Evolutionary conservation across 2,797 vertebrate species (phyloP).

Genomic region (Stomatorhinus walkeri): DNA sequence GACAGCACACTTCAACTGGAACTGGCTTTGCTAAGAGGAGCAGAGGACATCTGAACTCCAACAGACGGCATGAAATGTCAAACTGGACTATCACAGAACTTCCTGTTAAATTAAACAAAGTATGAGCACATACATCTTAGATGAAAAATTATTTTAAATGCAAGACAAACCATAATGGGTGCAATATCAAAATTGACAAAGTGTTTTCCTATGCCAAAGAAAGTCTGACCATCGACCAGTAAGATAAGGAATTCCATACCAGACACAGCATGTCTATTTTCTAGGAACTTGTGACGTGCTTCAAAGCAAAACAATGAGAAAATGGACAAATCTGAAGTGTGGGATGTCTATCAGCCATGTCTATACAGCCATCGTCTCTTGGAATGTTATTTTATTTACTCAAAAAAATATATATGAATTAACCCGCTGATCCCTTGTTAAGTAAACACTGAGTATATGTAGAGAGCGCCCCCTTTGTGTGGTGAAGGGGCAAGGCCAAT

Average conservation of each 20-base stretch:
- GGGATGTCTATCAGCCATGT: background rate
- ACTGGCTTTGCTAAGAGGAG: background rate
- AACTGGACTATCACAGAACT: background rate
- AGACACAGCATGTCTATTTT: background rate
- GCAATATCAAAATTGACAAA: background rate
- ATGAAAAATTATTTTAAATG: background rate
- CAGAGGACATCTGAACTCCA: background rate
- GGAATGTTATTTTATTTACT: conserved; percentile 51
- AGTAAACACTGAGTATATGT: conserved; percentile 17
- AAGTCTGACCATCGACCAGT: background rate
- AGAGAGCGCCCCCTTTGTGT: conserved; percentile 31
- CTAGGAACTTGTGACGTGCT: background rate
- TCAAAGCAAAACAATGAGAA: background rate
- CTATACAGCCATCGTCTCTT: background rate
- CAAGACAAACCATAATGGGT: background rate
- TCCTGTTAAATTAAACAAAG: background rate
- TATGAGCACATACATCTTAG: background rate
- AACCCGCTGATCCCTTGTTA: conserved; percentile 59
- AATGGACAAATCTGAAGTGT: background rate
- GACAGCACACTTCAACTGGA: background rate
- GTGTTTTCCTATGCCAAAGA: background rate
- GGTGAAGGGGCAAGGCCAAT: conserved; percentile 37
- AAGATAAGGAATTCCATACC: background rate
- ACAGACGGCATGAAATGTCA: background rate
- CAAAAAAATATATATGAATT: conserved; percentile 47